These are phyloP conservation scores for Eurytoma californica DNA, from an alignment of 2,888 invertebrate species.

Conservation along the genomic window DNA sequence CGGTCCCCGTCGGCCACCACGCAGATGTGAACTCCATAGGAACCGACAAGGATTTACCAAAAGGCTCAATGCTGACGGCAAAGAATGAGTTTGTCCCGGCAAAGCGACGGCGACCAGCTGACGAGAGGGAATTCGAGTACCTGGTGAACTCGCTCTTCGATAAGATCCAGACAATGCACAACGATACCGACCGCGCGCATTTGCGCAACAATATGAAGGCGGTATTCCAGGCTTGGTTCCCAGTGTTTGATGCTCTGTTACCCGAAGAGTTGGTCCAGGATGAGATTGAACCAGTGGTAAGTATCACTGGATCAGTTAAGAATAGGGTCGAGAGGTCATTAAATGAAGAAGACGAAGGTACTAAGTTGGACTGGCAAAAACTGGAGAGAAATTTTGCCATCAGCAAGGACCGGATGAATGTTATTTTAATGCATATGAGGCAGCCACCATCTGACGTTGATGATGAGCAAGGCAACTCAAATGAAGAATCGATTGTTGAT, in stretches of 20 bases:
- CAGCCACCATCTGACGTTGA: no score
- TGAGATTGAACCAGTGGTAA: background rate
- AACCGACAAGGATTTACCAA: background rate
- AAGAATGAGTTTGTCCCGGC: conserved; percentile 22
- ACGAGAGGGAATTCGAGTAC: conserved; percentile 19
- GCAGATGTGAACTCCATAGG: background rate
- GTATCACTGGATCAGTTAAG: background rate
- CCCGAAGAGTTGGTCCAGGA: conserved; percentile 11
- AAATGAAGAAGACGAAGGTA: no score
- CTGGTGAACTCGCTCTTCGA: conserved; percentile 40
- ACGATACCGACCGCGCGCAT: conserved; percentile 37
- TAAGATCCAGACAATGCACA: conserved; percentile 41
- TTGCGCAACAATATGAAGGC: conserved; percentile 49
- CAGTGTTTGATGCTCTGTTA: conserved; percentile 49
- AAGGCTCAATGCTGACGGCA: conserved; percentile 15
- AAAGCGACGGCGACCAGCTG: background rate
- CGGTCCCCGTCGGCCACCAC: background rate
- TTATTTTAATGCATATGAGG: no score
- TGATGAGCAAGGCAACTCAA: no score
- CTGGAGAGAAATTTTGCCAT: no score
- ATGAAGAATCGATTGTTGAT: no score
- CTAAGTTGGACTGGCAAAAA: no score
- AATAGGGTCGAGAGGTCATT: no score
- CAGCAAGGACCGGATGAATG: no score
- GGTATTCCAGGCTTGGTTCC: conserved; percentile 53